These are phyloP conservation scores for Tolypeutes matacus DNA, from an alignment of 2,797 vertebrate genomes.

Conservation along the genomic window DNA sequence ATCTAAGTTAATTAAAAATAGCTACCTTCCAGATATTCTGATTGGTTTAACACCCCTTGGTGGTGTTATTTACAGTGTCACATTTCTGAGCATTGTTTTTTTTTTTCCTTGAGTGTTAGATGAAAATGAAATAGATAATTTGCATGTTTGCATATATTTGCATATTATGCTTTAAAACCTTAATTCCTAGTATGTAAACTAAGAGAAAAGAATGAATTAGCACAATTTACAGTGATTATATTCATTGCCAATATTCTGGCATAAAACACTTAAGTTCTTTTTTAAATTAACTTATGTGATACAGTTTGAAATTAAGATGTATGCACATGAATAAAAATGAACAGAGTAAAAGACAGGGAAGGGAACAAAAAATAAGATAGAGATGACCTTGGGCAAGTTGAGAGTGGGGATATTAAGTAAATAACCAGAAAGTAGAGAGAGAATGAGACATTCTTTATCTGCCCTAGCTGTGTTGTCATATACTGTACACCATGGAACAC, in stretches of 20 bases:
- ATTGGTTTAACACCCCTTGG: not conserved
- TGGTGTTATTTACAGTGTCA: conserved; percentile 34
- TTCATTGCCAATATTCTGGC: not conserved
- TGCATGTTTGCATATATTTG: conserved; percentile 61
- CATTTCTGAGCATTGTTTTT: not conserved
- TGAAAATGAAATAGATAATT: conserved; percentile 54
- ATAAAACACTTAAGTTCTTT: not conserved
- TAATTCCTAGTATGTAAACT: conserved; percentile 18
- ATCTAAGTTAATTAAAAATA: conserved; percentile 45
- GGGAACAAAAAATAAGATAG: not conserved
- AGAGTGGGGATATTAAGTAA: not conserved
- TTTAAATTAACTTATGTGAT: not conserved
- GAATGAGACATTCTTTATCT: not conserved
- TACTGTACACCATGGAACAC: not conserved
- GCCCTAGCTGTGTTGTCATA: not conserved
- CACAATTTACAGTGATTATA: conserved; percentile 38
- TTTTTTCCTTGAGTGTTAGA: conserved; percentile 35
- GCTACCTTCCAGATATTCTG: not conserved
- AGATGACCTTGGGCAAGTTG: not conserved
- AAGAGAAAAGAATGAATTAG: conserved; percentile 58
- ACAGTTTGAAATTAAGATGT: not conserved
- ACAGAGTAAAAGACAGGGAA: not conserved
- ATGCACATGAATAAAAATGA: not conserved
- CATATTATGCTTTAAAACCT: conserved; percentile 43
- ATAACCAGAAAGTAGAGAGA: not conserved